Evolutionary conservation across 2,888 invertebrate genomes (phyloP).

Genomic region (Saturnia pavonia): DNA sequence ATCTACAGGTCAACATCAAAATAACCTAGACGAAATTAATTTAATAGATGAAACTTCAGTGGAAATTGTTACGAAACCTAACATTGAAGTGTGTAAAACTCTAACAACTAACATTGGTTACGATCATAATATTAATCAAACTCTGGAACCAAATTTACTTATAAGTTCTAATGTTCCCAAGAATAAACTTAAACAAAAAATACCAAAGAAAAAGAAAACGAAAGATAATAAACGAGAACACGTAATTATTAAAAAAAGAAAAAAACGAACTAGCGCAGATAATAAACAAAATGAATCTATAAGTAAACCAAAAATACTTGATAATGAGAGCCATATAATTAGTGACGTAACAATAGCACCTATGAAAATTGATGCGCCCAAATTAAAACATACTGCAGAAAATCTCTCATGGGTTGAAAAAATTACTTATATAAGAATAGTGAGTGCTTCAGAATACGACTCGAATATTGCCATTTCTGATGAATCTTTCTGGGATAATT

Average conservation of each 20-base stretch:
- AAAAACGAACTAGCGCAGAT: not conserved
- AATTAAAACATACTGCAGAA: conserved; percentile 28
- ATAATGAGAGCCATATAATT: conserved; percentile 14
- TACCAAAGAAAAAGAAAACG: conserved; percentile 23
- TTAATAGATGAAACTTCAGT: not conserved
- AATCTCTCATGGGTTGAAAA: conserved; percentile 61
- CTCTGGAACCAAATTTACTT: not conserved
- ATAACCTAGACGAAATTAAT: conserved; percentile 1
- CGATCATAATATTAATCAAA: not conserved
- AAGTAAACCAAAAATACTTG: not conserved
- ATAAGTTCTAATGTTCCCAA: not conserved
- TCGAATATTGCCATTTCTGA: conserved; percentile 30
- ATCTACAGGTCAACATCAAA: conserved; percentile 20
- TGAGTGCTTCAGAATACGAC: conserved; percentile 50
- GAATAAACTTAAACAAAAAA: not conserved
- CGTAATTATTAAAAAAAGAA: conserved; percentile 15
- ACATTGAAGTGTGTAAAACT: not conserved
- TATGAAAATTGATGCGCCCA: conserved; percentile 22
- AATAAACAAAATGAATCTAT: conserved; percentile 4
- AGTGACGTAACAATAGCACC: conserved; percentile 29
- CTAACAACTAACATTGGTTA: not conserved
- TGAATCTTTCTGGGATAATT: conserved; percentile 59
- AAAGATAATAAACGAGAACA: conserved; percentile 21
- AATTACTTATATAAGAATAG: conserved; percentile 56
- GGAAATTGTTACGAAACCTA: not conserved